phyloP scores from a whole-genome alignment of 1,140 invertebrate genomes.

The Pygmarrhopalites habei region DNA sequence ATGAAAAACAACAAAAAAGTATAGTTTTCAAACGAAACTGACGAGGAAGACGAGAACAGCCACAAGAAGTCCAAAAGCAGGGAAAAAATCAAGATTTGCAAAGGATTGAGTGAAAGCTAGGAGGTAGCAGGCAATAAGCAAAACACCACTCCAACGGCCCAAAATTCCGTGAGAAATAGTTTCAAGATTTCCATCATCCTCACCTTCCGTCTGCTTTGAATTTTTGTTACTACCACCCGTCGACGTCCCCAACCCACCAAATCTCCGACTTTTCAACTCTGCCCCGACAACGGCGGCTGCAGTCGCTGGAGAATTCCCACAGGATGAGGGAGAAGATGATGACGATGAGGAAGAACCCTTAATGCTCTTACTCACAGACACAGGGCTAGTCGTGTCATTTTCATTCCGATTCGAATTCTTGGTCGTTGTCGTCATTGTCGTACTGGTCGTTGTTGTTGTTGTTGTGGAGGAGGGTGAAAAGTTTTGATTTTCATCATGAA shows the following conservation, averaged over 20 bases:
- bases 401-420: background rate
- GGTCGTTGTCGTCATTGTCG: background rate
- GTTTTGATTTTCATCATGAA: conserved; percentile 1
- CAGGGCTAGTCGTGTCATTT: background rate
- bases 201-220: background rate
- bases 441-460: conserved; percentile 8
- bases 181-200: background rate
- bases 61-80: conserved; percentile 30
- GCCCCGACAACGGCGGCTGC: too few species aligned
- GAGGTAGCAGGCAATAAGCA: conserved; percentile 38
- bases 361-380: conserved; percentile 1
- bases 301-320: background rate
- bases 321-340: background rate
- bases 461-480: background rate
- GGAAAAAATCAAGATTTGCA: conserved; percentile 30
- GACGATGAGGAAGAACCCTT: background rate
- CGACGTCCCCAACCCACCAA: too few species aligned
- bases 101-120: conserved; percentile 35
- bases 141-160: conserved; percentile 31
- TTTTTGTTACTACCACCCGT: background rate
- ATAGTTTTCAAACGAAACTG: conserved; percentile 3
- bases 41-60: conserved; percentile 37
- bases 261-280: too few species aligned
- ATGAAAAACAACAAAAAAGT: background rate
- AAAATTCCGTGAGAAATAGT: background rate